These are phyloP conservation scores for Hemicentrotus pulcherrimus DNA, from an alignment of 35 echinoderm and acorn worm genomes.

Conservation along the genomic window DNA sequence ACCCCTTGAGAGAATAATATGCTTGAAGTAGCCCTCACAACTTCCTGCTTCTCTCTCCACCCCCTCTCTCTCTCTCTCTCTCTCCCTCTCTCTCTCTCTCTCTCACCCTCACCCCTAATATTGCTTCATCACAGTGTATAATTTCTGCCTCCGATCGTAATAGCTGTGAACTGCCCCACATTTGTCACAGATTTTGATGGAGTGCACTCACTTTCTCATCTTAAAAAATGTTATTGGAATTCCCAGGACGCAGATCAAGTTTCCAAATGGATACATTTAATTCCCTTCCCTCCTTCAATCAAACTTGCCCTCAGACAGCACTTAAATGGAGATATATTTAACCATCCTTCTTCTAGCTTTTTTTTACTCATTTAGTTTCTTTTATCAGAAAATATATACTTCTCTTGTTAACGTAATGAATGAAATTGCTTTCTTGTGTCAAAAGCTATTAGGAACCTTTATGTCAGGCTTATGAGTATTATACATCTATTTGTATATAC, in stretches of 20 bases:
- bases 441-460: neutral
- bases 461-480: neutral
- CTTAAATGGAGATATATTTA: neutral
- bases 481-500: no score
- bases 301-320: neutral
- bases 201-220: neutral
- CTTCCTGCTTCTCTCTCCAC: neutral
- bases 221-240: neutral
- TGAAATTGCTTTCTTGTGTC: neutral
- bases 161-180: neutral
- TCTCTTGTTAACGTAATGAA: neutral
- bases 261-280: conserved; percentile 1
- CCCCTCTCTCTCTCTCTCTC: neutral
- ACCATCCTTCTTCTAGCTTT: neutral
- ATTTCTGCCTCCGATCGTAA: neutral
- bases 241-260: neutral
- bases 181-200: neutral
- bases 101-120: neutral
- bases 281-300: neutral
- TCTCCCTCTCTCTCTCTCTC: neutral
- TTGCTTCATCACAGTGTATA: neutral
- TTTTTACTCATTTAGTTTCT: neutral
- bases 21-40: no score
- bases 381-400: neutral
- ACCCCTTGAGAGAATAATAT: no score